Base-by-base conservation (phyloP, 2,113 vertebrate genomes). In the Heliornis fulica region DNA sequence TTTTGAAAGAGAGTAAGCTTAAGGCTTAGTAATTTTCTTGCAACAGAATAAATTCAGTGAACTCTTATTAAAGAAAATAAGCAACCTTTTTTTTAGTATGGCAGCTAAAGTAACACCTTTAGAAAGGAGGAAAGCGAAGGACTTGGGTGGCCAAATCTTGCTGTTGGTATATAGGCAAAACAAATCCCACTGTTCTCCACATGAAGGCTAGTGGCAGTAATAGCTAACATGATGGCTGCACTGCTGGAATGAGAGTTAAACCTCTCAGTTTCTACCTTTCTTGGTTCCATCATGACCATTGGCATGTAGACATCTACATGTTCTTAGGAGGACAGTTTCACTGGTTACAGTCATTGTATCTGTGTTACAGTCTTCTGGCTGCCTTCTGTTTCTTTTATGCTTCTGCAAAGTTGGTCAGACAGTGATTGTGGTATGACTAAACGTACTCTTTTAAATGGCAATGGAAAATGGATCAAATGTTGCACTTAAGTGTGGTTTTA, bases 1-100 rank as follows among this genome's bases (percentile, higher is more conserved):
- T 22, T 87, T 69, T 51, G 53, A 56, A 72, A 91, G 40, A 88
- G 57, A 87, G 57, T 65, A 57, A 89, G 9, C 10, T 95, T 93
- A 94, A 97, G 89, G 87, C 89, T 89, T 91, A 38, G 45, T 69
- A 43, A 83, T 91, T 69, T 80, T 53, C 75, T n/a, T n/a, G n/a
- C n/a, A n/a, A n/a, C n/a, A n/a, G n/a, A n/a, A n/a, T n/a, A n/a
- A 72, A 48, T 72, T 93, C 31, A 71, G 15, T 84, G 83, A 59
- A 75, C 66, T 26, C 29, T 79, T 76, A 7, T n/a, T 84, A 80
- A 91, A 76, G 70, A 90, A 96, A 80, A 36, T 5, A 87, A 70
- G 31, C 22, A 83, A 76, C 46, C 12, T 78, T 54, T 38, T 28
- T 22, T 65, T 74, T 48, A 61, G 31, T 43, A 36, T 22, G 31